Evolutionary conservation across 2,888 invertebrate genomes (phyloP).

Genomic region (Pollenia griseotomentosa): DNA sequence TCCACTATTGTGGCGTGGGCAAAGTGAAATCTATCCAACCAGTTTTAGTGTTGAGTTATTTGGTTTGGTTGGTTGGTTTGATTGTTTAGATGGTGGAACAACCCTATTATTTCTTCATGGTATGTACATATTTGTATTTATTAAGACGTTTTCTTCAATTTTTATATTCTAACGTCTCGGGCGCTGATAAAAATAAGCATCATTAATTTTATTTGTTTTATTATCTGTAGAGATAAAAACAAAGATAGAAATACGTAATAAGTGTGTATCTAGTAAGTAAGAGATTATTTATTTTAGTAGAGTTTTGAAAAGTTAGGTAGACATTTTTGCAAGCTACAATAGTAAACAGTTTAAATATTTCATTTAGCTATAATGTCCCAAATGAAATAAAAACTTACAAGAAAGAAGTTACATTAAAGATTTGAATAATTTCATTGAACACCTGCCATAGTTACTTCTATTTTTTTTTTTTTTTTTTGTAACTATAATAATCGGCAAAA

Average conservation of each 20-base stretch:
- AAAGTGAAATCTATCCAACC: not conserved
- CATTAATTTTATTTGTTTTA: slow-evolving; percentile 56
- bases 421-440: too few relatives aligned
- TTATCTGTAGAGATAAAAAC: slow-evolving; percentile 34
- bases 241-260: slow-evolving; percentile 27
- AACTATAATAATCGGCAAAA: too few relatives aligned
- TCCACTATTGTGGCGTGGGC: too few relatives aligned
- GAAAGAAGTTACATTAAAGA: too few relatives aligned
- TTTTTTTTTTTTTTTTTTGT: too few relatives aligned
- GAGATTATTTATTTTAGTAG: not conserved
- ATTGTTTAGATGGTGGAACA: not conserved
- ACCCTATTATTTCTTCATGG: slow-evolving; percentile 13
- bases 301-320: not conserved
- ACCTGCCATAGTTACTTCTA: too few relatives aligned
- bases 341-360: too few relatives aligned
- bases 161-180: slow-evolving; percentile 1
- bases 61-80: slow-evolving; percentile 14
- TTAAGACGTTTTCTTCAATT: slow-evolving; percentile 29
- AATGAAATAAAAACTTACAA: too few relatives aligned
- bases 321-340: not conserved
- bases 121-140: slow-evolving; percentile 1
- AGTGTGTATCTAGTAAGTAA: slow-evolving; percentile 4
- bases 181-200: slow-evolving; percentile 17
- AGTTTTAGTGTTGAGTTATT: not conserved
- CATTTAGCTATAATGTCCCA: too few relatives aligned